A percentile compares a stretch with the other conserved stretches of the same genome.
phyloP scores from a whole-genome alignment of 2,888 invertebrate species.

The Rhopalosiphum nymphaeae region DNA sequence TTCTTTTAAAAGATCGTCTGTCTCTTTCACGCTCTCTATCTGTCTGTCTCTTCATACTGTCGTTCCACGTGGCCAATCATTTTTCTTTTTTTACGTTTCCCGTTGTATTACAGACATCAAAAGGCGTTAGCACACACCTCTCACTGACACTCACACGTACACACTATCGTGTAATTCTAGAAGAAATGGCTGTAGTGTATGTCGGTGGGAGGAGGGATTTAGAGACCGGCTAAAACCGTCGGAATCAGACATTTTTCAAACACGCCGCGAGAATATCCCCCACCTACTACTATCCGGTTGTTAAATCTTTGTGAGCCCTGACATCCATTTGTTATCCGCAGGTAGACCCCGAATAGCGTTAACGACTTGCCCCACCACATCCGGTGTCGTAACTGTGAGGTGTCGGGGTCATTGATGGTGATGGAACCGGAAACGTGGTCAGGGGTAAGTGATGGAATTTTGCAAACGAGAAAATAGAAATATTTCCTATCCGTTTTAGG shows the following conservation, averaged over 20 bases:
- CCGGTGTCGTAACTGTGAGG: background rate
- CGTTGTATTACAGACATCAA: slow-evolving; percentile 1
- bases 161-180: background rate
- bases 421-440: background rate
- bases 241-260: slow-evolving; percentile 55
- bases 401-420: background rate
- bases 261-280: slow-evolving; percentile 4
- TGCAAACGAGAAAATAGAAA: background rate
- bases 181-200: background rate
- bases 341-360: slow-evolving; percentile 28
- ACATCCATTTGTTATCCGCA: slow-evolving; percentile 56
- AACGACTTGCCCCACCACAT: background rate
- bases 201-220: background rate
- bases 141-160: background rate
- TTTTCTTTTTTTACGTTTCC: slow-evolving; percentile 46
- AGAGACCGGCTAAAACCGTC: slow-evolving; percentile 35
- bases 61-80: slow-evolving; percentile 1
- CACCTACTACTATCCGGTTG: background rate
- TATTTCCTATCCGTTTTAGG: slow-evolving; percentile 26
- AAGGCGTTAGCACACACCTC: background rate
- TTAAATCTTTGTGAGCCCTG: slow-evolving; percentile 28
- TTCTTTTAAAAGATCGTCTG: slow-evolving; percentile 32
- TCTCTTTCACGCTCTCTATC: background rate
- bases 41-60: background rate
- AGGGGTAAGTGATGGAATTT: background rate